Conservation (phyloP, 2,797 vertebrate species). For the Microchirus variegatus region DNA sequence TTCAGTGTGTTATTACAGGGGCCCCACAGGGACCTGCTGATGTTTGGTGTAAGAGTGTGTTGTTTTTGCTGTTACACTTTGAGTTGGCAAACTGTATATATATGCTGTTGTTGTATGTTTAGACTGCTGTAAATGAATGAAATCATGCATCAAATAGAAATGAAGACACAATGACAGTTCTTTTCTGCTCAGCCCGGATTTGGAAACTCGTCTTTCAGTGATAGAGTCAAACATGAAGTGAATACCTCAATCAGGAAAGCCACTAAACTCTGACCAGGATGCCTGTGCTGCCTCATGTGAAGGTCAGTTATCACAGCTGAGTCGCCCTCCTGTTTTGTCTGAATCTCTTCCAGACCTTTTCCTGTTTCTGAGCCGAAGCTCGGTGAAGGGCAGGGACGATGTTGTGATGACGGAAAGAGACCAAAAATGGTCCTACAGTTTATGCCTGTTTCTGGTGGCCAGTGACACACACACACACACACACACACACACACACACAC, state of each 20-base stretch:
- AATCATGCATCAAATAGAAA: not conserved
- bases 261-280: constrained; percentile 26
- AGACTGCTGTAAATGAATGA: not conserved
- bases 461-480: constrained; percentile 28
- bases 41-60: not conserved
- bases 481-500: constrained; percentile 26
- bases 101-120: not conserved
- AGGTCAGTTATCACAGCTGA: constrained; percentile 47
- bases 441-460: constrained; percentile 46
- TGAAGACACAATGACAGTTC: not conserved
- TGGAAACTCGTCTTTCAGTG: constrained; percentile 22
- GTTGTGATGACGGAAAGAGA: constrained; percentile 27
- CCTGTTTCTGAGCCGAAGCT: constrained; percentile 23
- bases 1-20: constrained; percentile 14
- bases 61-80: not conserved
- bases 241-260: constrained; percentile 21
- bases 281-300: constrained; percentile 27
- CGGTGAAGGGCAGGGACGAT: constrained; percentile 29
- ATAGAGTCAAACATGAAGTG: constrained; percentile 10
- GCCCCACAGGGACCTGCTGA: not conserved
- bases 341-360: constrained; percentile 34
- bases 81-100: not conserved
- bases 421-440: constrained; percentile 59
- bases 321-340: constrained; percentile 26
- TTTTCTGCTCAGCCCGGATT: not conserved